Evolutionary conservation across 2,113 vertebrate genomes (phyloP), one percentile per base, ranked within the genome.

Genomic region (Mustela nigripes): DNA sequence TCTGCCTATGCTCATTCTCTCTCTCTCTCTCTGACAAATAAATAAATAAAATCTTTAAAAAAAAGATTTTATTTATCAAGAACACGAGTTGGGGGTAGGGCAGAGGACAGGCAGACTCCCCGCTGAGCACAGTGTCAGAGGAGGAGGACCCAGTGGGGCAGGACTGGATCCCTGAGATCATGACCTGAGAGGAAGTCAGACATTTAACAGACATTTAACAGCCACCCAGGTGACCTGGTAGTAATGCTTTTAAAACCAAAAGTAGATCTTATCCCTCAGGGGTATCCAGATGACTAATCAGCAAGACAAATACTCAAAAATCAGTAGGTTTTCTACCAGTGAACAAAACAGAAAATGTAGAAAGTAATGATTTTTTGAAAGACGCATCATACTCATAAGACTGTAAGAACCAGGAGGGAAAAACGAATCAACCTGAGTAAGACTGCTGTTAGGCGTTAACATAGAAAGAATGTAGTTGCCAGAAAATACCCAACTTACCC

Each of bases 301-400:
- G 26, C 53, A 65, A 76, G 69, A 88, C 31, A 93, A 39, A 71
- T 71, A 33, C 65, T 85, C 26, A 89, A 53, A 93, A 71, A 50
- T 88, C 50, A 65, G 24, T 42, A 48, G 36, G 5, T 83, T 94
- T 81, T 89, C 22, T 90, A 26, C 28, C 26, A 63, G 36, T 79
- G 36, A 84, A 73, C 33, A 84, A 73, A 90, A 76, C 39, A 60
- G 48, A 97, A 95, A 83, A 33, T 62, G 10, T 33, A 92, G 78
- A 84, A 74, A 76, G 69, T 63, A 19, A 18, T 78, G 31, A 48
- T 74, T 78, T 73, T 89, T 81, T 81, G 1, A 50, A 91, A 97
- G 18, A 80, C 1, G 0, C 12, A 82, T 67, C 11, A 19, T 80
- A 58, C 83, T 92, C 85, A 6, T 62, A 81, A 71, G 33, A 90